phyloP scores from a whole-genome alignment of 2,797 vertebrate genomes.

The Crenuchus spilurus region DNA sequence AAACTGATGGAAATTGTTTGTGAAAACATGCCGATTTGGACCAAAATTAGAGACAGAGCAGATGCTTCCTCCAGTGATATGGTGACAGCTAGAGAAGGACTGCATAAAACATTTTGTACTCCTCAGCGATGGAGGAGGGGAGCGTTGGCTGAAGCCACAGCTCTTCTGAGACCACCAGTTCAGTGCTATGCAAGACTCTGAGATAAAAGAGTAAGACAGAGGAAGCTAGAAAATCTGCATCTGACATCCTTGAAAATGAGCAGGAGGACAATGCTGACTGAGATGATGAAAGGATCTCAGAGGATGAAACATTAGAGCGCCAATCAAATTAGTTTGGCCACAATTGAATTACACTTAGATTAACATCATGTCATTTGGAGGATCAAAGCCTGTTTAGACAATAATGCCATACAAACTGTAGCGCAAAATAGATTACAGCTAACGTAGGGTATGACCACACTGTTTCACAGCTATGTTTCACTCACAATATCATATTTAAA shows the following conservation, averaged over 20 bases:
- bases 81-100: not conserved
- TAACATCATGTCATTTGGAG: not conserved
- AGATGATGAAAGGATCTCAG: not conserved
- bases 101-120: constrained; percentile 6
- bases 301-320: too few relatives aligned
- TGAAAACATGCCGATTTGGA: not conserved
- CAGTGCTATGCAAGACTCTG: not conserved
- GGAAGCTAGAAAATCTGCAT: not conserved
- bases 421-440: too few relatives aligned
- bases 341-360: too few relatives aligned
- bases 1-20: not conserved
- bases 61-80: not conserved
- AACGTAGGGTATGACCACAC: too few relatives aligned
- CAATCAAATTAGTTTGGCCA: too few relatives aligned
- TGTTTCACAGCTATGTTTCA: too few relatives aligned
- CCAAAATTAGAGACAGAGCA: not conserved
- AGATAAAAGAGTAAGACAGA: not conserved
- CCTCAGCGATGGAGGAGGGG: not conserved
- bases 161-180: not conserved
- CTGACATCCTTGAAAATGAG: not conserved
- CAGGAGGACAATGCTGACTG: not conserved
- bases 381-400: too few relatives aligned
- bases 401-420: too few relatives aligned
- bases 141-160: not conserved
- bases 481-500: too few relatives aligned